phyloP scores from a whole-genome alignment of 1,140 invertebrate genomes.

The Microplitis demolitor region DNA sequence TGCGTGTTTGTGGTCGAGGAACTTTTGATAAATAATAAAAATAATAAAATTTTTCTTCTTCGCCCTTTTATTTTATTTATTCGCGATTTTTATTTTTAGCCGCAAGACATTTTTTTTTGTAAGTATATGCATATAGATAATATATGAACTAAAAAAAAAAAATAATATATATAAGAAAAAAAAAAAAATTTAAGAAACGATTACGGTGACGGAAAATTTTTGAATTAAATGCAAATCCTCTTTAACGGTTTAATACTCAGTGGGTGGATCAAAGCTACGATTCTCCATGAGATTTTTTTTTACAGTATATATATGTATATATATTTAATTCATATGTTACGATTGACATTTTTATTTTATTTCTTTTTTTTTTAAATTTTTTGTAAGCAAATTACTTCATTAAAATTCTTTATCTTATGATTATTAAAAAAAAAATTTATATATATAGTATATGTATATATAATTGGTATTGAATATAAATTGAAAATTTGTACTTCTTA shows the following conservation, averaged over 20 bases:
- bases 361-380: background rate
- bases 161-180: background rate
- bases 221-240: conserved; percentile 18
- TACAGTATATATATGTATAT: background rate
- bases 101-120: too few relatives aligned
- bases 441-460: too few relatives aligned
- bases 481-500: too few relatives aligned
- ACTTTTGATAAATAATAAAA: background rate
- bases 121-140: background rate
- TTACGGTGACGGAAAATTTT: background rate
- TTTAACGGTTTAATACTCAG: conserved; percentile 1
- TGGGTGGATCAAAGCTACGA: conserved; percentile 12
- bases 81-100: too few relatives aligned
- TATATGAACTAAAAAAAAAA: conserved; percentile 5
- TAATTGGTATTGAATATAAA: too few relatives aligned
- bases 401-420: too few relatives aligned
- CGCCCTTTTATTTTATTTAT: background rate
- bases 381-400: too few relatives aligned
- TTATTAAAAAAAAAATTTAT: too few relatives aligned
- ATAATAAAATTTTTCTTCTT: background rate
- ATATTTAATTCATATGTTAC: too few relatives aligned
- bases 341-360: background rate
- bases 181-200: background rate
- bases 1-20: too few relatives aligned
- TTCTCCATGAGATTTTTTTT: background rate